Evolutionary conservation across 2,888 invertebrate genomes (phyloP).

Genomic region (Protonemura montana): DNA sequence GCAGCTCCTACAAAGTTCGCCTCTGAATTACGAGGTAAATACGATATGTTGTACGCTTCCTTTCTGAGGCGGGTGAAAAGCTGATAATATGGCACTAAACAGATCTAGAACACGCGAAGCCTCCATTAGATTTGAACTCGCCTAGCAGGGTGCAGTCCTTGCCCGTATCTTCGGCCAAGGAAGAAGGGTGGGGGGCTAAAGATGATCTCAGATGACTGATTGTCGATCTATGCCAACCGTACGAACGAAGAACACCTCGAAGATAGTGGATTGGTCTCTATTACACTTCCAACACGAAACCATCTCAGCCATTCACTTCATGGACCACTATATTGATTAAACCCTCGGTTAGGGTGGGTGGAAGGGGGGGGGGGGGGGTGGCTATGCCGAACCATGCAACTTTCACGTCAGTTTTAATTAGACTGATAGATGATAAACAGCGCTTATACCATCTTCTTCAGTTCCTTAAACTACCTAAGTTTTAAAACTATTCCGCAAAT

Average conservation of each 20-base stretch:
- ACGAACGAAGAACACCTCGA: not conserved
- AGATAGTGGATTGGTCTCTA: slow-evolving; percentile 22
- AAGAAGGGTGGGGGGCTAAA: not conserved
- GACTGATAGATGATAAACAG: slow-evolving; percentile 37
- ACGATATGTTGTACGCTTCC: slow-evolving; percentile 30
- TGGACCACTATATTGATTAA: slow-evolving; percentile 31
- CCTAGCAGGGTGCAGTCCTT: not conserved
- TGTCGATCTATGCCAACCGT: slow-evolving; percentile 13
- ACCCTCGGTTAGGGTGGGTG: not conserved
- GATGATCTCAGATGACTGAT: slow-evolving; percentile 26
- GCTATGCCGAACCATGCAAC: not conserved
- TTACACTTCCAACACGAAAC: not conserved
- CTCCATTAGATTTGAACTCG: slow-evolving; percentile 26
- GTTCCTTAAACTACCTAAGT: not conserved
- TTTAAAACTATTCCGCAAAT: slow-evolving; percentile 28
- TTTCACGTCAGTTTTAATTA: slow-evolving; percentile 34
- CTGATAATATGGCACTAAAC: slow-evolving; percentile 34
- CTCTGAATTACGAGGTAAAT: not conserved
- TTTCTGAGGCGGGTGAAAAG: not conserved
- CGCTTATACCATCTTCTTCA: slow-evolving; percentile 9
- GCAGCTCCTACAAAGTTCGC: too few species aligned
- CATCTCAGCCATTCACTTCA: not conserved
- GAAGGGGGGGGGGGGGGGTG: not conserved
- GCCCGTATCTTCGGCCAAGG: too few species aligned
- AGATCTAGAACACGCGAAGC: slow-evolving; percentile 31